Base-by-base conservation (phyloP, 2,888 invertebrate genomes). In the Calameuta idolon region DNA sequence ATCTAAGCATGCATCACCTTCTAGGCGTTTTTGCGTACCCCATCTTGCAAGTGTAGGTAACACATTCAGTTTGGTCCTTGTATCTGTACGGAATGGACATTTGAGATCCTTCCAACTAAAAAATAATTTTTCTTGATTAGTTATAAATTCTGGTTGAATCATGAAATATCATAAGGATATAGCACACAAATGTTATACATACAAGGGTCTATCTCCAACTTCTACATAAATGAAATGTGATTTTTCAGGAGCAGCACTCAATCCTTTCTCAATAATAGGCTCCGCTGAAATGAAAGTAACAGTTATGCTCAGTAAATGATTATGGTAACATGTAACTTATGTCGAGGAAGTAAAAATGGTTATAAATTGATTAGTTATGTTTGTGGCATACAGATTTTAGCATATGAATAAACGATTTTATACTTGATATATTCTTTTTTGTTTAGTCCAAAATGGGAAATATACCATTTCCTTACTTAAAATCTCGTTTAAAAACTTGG, bases 81-180 rank as follows among this genome's bases (percentile, higher is more conserved):
- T 89, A 89, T 98, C 96, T 77, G 95, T 97, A 79, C 98, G 94
- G 91, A 97, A 98, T 1, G 95, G 95, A 89, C 96, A 96, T 23
- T 95, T 94, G 76, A 93, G 93, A 90, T 97, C 95, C 91, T 96
- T 98, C 98, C 98, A 98, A 82, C 97, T 97, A 89, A 68, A 93
- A 92, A 75, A 55, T 55, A 9, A 23, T 55, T 23, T 23, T 23
- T 55, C 23, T 55, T 0, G 9, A 9, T 23, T 55, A 1, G 9
- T 15, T 55, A 55, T 23, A 3, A 55, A 23, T 23, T 55, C 23
- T 15, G 5, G 2, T 23, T 55, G 23, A 55, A 55, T 55, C 9
- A 23, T 23, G 55, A 55, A 55, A 55, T 55, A 9, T 23, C 2
- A 0, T 55, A 55, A 23, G 2, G 23, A 23, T 23, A 5, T 40